These are phyloP conservation scores for Cassiopea xamachana DNA, from an alignment of 30 jellyfish, hydroid and myxozoan species.

Conservation along the genomic window DNA sequence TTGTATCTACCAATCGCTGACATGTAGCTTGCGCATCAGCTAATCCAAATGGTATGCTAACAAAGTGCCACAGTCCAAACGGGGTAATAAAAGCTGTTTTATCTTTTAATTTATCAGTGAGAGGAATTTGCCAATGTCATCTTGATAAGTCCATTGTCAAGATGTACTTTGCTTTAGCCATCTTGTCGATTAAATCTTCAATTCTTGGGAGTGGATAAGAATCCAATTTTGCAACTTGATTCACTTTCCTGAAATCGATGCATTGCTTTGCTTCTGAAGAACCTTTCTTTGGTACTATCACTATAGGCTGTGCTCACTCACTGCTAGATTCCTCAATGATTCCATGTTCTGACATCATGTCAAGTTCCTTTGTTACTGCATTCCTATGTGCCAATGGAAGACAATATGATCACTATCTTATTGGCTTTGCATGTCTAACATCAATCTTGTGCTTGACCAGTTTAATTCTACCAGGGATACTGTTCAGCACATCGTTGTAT, in stretches of 20 bases:
- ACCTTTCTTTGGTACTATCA: neutral
- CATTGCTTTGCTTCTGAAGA: neutral
- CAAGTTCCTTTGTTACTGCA: neutral
- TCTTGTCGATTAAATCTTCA: slow-evolving; percentile 23
- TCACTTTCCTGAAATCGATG: neutral
- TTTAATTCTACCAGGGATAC: neutral
- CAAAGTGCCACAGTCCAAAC: neutral
- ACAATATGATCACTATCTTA: neutral
- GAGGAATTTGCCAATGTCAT: slow-evolving; percentile 44
- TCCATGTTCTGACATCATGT: neutral
- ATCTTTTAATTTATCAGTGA: neutral
- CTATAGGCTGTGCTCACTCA: neutral
- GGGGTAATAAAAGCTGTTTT: neutral
- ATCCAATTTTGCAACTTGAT: neutral
- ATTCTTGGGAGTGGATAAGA: neutral
- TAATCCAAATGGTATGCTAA: neutral
- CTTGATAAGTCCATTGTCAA: neutral
- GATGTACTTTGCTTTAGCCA: slow-evolving; percentile 25
- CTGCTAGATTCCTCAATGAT: neutral
- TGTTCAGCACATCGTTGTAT: neutral
- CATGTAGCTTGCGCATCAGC: slow-evolving; percentile 16
- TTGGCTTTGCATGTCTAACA: neutral
- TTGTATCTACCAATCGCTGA: neutral
- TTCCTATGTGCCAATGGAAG: neutral
- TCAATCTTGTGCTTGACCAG: neutral